Evolutionary conservation across 2,797 vertebrate species (phyloP).

Genomic region (Cirrhinus mrigala): DNA sequence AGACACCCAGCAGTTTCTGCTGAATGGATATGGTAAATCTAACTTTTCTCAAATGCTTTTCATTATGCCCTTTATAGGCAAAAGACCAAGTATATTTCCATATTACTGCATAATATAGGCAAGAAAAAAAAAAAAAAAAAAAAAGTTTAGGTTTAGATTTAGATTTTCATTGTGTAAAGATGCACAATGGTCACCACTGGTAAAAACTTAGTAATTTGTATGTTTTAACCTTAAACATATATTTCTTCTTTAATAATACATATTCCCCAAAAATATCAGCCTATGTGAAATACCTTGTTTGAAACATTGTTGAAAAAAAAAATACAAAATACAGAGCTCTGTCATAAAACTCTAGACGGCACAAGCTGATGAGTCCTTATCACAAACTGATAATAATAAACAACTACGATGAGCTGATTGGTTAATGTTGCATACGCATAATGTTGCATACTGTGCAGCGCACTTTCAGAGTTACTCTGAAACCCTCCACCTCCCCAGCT

Average conservation of each 20-base stretch:
- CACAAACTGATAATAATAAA: no score
- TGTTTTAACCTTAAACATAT: not conserved
- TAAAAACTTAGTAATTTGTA: not conserved
- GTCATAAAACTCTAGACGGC: no score
- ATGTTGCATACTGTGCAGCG: no score
- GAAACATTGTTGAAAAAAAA: not conserved
- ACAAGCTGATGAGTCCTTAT: no score
- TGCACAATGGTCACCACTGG: not conserved
- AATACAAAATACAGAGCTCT: no score
- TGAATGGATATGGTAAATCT: conserved; percentile 14
- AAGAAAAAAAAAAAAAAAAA: not conserved
- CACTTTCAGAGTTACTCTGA: no score
- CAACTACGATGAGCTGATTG: no score
- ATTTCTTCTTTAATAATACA: not conserved
- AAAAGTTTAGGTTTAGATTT: not conserved
- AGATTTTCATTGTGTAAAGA: not conserved
- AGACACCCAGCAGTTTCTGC: conserved; percentile 17
- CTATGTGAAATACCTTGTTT: not conserved
- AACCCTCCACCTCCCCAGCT: no score
- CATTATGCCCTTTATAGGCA: conserved; percentile 2
- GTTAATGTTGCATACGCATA: no score
- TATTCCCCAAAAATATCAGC: not conserved
- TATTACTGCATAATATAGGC: not conserved
- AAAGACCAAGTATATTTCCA: not conserved
- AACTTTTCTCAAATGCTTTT: not conserved